Evolutionary conservation across 2,888 invertebrate species (phyloP).

Genomic region (Tipula helvola): DNA sequence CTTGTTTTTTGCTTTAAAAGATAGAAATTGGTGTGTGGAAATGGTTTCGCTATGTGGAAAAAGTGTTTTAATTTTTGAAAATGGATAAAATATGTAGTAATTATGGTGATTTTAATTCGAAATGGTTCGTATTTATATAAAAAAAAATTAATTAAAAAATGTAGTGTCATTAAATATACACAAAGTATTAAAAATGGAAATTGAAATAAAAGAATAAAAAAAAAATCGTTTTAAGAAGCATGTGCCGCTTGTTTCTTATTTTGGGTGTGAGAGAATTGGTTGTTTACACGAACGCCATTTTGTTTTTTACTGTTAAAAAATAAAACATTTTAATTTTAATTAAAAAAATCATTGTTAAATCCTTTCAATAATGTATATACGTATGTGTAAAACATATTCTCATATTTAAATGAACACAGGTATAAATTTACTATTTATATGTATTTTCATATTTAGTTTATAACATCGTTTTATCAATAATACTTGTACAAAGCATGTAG

Average conservation of each 20-base stretch:
- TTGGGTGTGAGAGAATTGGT: conserved; percentile 8
- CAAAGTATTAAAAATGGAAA: neutral
- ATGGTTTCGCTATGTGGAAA: neutral
- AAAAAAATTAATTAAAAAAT: neutral
- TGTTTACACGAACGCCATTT: conserved; percentile 10
- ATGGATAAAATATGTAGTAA: neutral
- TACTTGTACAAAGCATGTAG: too few species aligned
- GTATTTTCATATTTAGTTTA: too few species aligned
- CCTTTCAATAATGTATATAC: too few species aligned
- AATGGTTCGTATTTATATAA: neutral
- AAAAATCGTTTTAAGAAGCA: neutral
- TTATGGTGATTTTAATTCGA: neutral
- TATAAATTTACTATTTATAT: too few species aligned
- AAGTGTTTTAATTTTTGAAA: neutral
- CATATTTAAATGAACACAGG: too few species aligned
- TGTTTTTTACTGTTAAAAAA: neutral
- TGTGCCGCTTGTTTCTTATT: conserved; percentile 6
- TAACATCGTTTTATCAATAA: too few species aligned
- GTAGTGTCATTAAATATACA: neutral
- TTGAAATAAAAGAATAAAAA: neutral
- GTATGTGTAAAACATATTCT: too few species aligned
- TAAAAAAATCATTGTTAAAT: too few species aligned
- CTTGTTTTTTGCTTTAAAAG: neutral
- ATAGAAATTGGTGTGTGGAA: neutral
- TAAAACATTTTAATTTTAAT: neutral